Evolutionary conservation across 1,140 invertebrate genomes (phyloP), one percentile per base, ranked within the genome.

Genomic region (Cheumatopsyche charites): DNA sequence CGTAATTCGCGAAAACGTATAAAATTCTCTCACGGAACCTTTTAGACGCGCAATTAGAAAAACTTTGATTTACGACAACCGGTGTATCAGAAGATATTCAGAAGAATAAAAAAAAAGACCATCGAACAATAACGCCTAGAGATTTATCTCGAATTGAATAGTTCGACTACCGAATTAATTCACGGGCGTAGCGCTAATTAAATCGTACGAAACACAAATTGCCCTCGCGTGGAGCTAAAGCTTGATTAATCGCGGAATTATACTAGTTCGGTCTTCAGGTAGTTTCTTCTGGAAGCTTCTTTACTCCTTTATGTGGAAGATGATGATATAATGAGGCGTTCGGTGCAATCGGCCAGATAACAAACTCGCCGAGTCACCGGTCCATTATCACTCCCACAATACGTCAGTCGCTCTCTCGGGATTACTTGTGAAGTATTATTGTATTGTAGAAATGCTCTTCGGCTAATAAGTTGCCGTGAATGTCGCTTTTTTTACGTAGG

Each of bases 221-320:
- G 21, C 29, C 21, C 55, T 25, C 9, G 21, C 12, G 21, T n/a
- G 19, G 12, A 12, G 12, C 21, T 25, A 7, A 58, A 58, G 55
- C 55, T 58, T 58, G 55, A 58, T 58, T 58, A 58, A 58, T 58
- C 55, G 55, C 23, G 21, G 21, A 58, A 58, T 58, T 58, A 58
- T 58, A 58, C 55, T 19, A n/a, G 23, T 58, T 58, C 15, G n/a
- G 47, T 52, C 47, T 15, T 52, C 47, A 52, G 47, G 29, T 4
- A 9, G 3, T 3, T 3, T 4, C 29, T 36, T 4, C 29, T 36
- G n/a, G n/a, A n/a, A n/a, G 29, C 29, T 36, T 36, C 29, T 3
- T 3, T 47, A 47, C 12, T 3, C 43, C 43, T 47, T 3, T 5
- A 58, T n/a, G 55, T 25, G 12, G 12, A 58, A 25, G 55, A 58